phyloP scores from a whole-genome alignment of 1,140 invertebrate species.

The Drosophila equinoxialis region DNA sequence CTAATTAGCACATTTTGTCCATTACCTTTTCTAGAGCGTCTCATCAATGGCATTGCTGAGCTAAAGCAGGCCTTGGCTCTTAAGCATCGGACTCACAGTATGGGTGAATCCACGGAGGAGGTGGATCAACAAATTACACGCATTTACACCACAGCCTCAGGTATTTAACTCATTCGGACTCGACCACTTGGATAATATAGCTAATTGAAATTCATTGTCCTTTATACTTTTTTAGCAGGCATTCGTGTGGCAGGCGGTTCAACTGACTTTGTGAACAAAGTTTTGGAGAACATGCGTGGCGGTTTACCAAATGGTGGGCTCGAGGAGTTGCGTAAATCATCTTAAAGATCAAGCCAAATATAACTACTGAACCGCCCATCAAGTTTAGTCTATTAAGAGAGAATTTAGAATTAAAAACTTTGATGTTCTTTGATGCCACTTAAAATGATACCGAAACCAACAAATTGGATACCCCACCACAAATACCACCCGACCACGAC shows the following conservation, averaged over 20 bases:
- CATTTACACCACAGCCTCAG: slow-evolving; percentile 86
- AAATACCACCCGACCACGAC: slow-evolving; percentile 1
- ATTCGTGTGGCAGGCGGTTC: slow-evolving; percentile 91
- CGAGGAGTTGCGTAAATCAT: slow-evolving; percentile 84
- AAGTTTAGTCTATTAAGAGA: slow-evolving; percentile 51
- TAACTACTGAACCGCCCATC: slow-evolving; percentile 65
- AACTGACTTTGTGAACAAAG: slow-evolving; percentile 93
- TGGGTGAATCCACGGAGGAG: slow-evolving; percentile 85
- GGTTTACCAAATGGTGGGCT: slow-evolving; percentile 87
- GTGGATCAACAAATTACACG: slow-evolving; percentile 87
- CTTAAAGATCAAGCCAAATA: slow-evolving; percentile 48
- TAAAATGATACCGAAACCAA: background rate
- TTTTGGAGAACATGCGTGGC: slow-evolving; percentile 90
- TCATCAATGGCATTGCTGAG: slow-evolving; percentile 88
- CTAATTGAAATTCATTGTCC: slow-evolving; percentile 4
- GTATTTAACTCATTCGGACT: slow-evolving; percentile 83
- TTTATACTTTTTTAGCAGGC: slow-evolving; percentile 84
- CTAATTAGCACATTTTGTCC: background rate
- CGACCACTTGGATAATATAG: background rate
- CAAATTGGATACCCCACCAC: slow-evolving; percentile 1
- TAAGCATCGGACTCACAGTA: slow-evolving; percentile 85
- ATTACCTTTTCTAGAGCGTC: slow-evolving; percentile 84
- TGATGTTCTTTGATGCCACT: slow-evolving; percentile 11
- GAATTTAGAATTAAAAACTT: slow-evolving; percentile 26
- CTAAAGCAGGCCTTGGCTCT: slow-evolving; percentile 86